Evolutionary conservation across 2,888 invertebrate species (phyloP), one percentile per base, ranked within the genome.

Genomic region (Polia nebulosa): DNA sequence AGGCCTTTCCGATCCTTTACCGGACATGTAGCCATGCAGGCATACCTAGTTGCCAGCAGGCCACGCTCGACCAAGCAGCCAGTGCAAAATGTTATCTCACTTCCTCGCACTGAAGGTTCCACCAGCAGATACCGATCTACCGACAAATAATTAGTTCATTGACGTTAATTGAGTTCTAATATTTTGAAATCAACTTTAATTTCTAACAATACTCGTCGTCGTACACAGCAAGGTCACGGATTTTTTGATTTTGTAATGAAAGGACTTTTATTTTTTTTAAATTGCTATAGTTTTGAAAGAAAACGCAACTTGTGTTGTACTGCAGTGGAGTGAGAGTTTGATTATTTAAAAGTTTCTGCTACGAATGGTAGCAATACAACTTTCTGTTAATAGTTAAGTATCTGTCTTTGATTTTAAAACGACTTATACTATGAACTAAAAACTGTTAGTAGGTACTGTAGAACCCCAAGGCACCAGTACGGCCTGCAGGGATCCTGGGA

Each of bases 91-190:
- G 45, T 61, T 72, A 78, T 77, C 83, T 72, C 58, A 67, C 55
- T 84, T 84, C 84, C 85, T 82, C 63, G 45, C 9, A 36, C 34
- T 44, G 80, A 84, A 83, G 85, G 85, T 65, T 77, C 56, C 41
- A 63, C 59, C 32, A 41, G 29, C 20, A 49, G 82, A 84, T 82
- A 80, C 56, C 45, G 49, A 82, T 82, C 82, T 74, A 78, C 78
- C 49, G 77, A 70, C 75, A 70, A 71, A 75, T 82, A 78, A 77
- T 78, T 78, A 79, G 75, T 69, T 61, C 66, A 72, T 71, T 72
- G 65, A 49, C 32, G 66, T 70, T 80, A 82, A 77, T 72, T 77
- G 74, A 71, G 64, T 74, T 76, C 68, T 75, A 69, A 81, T 83
- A 79, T 76, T 75, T 62, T 63, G 49, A 63, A 72, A 65, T 68